Evolutionary conservation across 2,113 vertebrate species (phyloP).

Genomic region (Phrynocephalus versicolor): DNA sequence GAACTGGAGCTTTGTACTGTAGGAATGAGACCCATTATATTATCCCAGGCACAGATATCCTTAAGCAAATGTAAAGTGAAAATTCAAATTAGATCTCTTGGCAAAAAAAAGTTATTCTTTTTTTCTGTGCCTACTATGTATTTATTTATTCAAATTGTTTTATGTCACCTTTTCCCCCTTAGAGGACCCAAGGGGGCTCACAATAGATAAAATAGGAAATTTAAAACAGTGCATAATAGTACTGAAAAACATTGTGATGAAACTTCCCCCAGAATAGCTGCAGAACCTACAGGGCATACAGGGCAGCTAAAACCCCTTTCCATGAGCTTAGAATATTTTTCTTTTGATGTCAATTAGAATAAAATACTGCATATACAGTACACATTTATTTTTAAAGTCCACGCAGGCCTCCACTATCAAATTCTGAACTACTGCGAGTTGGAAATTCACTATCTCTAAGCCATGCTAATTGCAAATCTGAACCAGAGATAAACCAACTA

Average conservation of each 20-base stretch:
- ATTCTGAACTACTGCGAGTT: not conserved
- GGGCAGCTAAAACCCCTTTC: not conserved
- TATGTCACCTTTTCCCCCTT: too few relatives aligned
- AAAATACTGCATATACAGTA: not conserved
- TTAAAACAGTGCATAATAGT: too few relatives aligned
- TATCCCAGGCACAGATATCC: not conserved
- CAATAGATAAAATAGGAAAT: too few relatives aligned
- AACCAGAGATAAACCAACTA: not conserved
- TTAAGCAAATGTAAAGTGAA: not conserved
- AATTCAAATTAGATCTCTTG: not conserved
- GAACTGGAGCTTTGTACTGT: not conserved
- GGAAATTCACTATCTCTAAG: not conserved
- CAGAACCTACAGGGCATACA: not conserved
- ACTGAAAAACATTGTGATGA: not conserved
- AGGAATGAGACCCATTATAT: not conserved
- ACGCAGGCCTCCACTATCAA: not conserved
- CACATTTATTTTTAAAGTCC: not conserved
- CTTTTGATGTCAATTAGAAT: not conserved
- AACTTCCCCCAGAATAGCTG: not conserved
- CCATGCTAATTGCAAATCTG: not conserved
- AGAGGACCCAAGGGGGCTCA: too few relatives aligned
- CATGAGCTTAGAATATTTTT: not conserved
- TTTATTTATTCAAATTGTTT: too few relatives aligned
- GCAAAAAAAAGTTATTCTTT: not conserved
- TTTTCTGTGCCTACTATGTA: not conserved